phyloP scores from a whole-genome alignment of 2,888 invertebrate genomes.

The Caenorhabditis sulstoni region DNA sequence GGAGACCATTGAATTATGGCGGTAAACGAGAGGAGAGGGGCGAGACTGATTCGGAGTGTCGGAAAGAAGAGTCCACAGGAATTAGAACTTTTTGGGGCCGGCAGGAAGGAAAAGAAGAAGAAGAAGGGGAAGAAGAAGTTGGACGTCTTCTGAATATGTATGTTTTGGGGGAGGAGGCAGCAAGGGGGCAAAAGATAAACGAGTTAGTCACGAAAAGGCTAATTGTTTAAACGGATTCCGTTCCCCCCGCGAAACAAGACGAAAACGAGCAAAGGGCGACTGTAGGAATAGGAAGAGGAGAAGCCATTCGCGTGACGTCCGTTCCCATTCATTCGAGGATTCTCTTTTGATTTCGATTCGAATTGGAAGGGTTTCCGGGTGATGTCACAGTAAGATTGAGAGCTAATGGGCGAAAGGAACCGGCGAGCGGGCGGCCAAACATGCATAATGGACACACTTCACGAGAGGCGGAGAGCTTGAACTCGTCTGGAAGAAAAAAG shows the following conservation, averaged over 20 bases:
- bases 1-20: slow-evolving; percentile 55
- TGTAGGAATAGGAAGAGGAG: slow-evolving; percentile 37
- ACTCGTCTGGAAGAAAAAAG: neutral
- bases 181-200: slow-evolving; percentile 27
- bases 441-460: slow-evolving; percentile 46
- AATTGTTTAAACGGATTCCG: slow-evolving; percentile 35
- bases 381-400: slow-evolving; percentile 20
- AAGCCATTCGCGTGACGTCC: slow-evolving; percentile 37
- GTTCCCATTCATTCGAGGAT: slow-evolving; percentile 8
- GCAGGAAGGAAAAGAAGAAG: slow-evolving; percentile 9
- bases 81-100: slow-evolving; percentile 1
- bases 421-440: slow-evolving; percentile 12
- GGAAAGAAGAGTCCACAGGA: slow-evolving; percentile 1
- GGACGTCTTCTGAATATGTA: slow-evolving; percentile 15
- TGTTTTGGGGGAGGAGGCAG: neutral
- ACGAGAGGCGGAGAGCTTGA: slow-evolving; percentile 5
- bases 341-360: neutral
- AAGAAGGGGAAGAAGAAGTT: slow-evolving; percentile 25
- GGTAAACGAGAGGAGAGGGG: slow-evolving; percentile 34
- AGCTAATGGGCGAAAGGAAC: slow-evolving; percentile 12
- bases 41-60: slow-evolving; percentile 26
- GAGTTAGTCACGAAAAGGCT: slow-evolving; percentile 15
- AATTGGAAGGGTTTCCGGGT: slow-evolving; percentile 33
- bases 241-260: neutral
- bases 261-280: slow-evolving; percentile 29